Evolutionary conservation across 2,888 invertebrate genomes (phyloP).

Genomic region (Eulithis testata): DNA sequence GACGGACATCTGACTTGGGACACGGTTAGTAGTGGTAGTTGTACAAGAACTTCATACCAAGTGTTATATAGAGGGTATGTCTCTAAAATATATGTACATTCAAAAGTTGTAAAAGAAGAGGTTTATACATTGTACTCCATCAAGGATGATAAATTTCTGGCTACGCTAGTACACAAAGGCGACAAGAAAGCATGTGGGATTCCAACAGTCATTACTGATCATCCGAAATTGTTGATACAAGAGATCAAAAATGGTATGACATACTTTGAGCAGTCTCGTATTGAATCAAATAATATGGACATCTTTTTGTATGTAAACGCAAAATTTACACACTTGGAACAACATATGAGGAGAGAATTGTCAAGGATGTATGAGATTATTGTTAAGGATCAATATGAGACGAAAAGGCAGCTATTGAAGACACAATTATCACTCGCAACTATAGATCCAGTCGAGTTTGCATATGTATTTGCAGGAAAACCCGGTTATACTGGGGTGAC

Average conservation of each 20-base stretch:
- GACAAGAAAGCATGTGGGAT: conserved; percentile 9
- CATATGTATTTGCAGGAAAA: too few relatives aligned
- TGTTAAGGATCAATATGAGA: conserved; percentile 11
- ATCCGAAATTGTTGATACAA: conserved; percentile 13
- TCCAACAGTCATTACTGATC: conserved; percentile 9
- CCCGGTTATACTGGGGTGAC: too few relatives aligned
- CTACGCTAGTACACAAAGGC: conserved; percentile 3
- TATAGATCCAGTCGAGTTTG: too few relatives aligned
- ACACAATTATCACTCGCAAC: neutral
- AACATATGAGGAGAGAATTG: conserved; percentile 11
- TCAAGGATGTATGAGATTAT: conserved; percentile 15
- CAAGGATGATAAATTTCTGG: conserved; percentile 14
- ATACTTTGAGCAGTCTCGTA: conserved; percentile 3
- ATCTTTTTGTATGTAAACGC: conserved; percentile 12
- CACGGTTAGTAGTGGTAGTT: too few relatives aligned
- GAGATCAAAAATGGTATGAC: conserved; percentile 10
- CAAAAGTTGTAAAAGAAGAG: neutral
- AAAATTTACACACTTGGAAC: conserved; percentile 14
- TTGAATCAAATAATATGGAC: conserved; percentile 6
- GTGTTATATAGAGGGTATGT: conserved; percentile 9
- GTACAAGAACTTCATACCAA: too few relatives aligned
- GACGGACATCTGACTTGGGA: too few relatives aligned
- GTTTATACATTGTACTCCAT: conserved; percentile 7
- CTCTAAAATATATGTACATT: conserved; percentile 5
- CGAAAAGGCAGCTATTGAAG: neutral